Conservation (phyloP, 1,140 invertebrate genomes). For the Caerostris darwini region DNA sequence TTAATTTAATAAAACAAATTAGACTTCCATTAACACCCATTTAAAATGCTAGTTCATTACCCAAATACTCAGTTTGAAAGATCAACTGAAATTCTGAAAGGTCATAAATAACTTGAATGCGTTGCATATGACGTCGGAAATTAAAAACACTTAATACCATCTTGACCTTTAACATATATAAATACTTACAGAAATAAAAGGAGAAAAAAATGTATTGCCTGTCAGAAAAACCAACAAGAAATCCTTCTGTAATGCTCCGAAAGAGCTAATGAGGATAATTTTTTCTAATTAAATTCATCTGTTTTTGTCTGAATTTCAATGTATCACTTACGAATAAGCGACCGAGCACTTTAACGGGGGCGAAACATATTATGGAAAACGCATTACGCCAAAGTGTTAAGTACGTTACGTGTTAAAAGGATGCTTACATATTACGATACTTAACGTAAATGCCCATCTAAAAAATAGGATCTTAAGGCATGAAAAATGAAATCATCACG, state of each 20-base stretch:
- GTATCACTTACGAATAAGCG: slow-evolving; percentile 1
- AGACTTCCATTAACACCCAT: too few relatives aligned
- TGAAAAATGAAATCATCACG: slow-evolving; percentile 4
- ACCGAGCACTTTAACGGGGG: not conserved
- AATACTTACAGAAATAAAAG: too few relatives aligned
- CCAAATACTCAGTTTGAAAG: too few relatives aligned
- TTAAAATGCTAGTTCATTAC: too few relatives aligned
- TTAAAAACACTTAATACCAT: too few relatives aligned
- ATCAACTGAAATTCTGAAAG: too few relatives aligned
- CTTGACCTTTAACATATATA: too few relatives aligned
- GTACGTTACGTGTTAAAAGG: not conserved
- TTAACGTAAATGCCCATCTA: not conserved
- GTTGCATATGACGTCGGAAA: too few relatives aligned
- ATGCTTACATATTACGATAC: not conserved
- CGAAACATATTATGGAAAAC: not conserved
- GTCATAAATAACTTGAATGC: too few relatives aligned
- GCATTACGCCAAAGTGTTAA: not conserved
- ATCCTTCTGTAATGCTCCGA: not conserved
- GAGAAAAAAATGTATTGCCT: not conserved
- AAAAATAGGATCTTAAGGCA: not conserved
- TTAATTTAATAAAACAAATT: too few relatives aligned
- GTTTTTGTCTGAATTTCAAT: slow-evolving; percentile 10
- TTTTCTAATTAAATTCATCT: not conserved
- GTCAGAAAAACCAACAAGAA: not conserved
- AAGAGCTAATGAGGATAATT: not conserved